Evolutionary conservation across 2,888 invertebrate species (phyloP).

Genomic region (Chrysolina americana): DNA sequence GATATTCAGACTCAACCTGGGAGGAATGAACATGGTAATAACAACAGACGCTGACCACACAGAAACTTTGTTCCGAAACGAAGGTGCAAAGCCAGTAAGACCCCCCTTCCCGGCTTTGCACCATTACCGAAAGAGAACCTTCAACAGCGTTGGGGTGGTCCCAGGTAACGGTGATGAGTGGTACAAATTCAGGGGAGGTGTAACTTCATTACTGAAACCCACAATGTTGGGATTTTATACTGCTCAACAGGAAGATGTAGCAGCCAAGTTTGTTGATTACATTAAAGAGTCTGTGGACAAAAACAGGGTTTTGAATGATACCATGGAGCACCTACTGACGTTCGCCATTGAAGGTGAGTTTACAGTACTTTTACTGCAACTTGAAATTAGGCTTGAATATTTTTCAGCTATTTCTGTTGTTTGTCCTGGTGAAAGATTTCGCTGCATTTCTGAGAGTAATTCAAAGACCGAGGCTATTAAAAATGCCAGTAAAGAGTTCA

Average conservation of each 20-base stretch:
- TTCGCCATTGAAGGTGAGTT: conserved; percentile 68
- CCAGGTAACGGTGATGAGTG: conserved; percentile 75
- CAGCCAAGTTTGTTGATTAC: conserved; percentile 69
- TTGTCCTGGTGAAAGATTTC: conserved; percentile 71
- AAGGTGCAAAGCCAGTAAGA: conserved; percentile 71
- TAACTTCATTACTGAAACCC: conserved; percentile 71
- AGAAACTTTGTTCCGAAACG: conserved; percentile 69
- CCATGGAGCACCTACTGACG: conserved; percentile 65
- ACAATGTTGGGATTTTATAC: conserved; percentile 68
- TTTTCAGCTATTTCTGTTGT: conserved; percentile 71
- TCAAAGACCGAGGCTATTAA: conserved; percentile 66
- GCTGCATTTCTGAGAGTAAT: conserved; percentile 62
- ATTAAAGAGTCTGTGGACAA: conserved; percentile 61
- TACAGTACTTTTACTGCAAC: not conserved
- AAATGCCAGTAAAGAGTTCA: conserved; percentile 69
- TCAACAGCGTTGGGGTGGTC: conserved; percentile 72
- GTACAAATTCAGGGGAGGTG: conserved; percentile 71
- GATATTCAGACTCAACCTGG: conserved; percentile 69
- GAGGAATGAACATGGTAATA: conserved; percentile 69
- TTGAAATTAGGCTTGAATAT: conserved; percentile 1
- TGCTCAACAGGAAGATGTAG: conserved; percentile 66
- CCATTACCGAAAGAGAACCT: conserved; percentile 68
- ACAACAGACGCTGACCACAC: conserved; percentile 72
- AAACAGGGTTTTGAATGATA: conserved; percentile 63
- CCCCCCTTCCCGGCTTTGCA: conserved; percentile 72